Base-by-base conservation (phyloP, 2,113 vertebrate genomes). In the Lepus europaeus region DNA sequence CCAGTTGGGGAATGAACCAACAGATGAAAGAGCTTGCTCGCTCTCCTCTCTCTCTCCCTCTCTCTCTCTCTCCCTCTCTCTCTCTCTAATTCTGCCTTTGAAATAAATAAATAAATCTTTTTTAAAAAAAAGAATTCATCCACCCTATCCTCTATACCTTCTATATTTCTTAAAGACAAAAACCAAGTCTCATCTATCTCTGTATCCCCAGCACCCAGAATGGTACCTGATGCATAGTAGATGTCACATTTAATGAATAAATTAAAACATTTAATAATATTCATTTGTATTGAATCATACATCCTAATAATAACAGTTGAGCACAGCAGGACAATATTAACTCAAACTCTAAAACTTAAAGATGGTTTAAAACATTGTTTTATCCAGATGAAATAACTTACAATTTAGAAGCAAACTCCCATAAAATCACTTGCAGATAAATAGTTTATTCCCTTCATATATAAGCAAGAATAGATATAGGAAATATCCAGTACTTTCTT, bases 291-390 rank as follows among this genome's bases (percentile, higher is more conserved):
- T 87, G 23, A 91, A 74, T 91, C 63, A 49, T 61, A 86, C 17
- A 70, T 82, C 68, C 20, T 77, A 64, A 84, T 84, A 95, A 63
- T 69, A 93, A 82, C 17, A 81, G 33, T 23, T 80, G 17, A 83
- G 3, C 17, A 92, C 61, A 56, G 49, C 45, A 76, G 39, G 45
- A 45, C 39, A 90, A 29, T n/a, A 78, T 91, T 74, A 85, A 81
- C 85, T 87, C 56, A 59, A 69, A 96, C 59, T 92, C 29, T 45
- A 82, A 92, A 87, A 19, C 59, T 91, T 89, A 59, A 91, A 92
- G 49, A 93, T 56, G 56, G n/a, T 93, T 56, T 61, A 49, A 86
- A 95, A 59, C 27, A 69, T 19, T 86, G 56, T 92, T 81, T 90
- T 77, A 89, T 72, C 76, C 27, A 89, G 13, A 17, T 87, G 45